Evolutionary conservation across 2,888 invertebrate species (phyloP), one percentile per base, ranked within the genome.

Genomic region (Kryphioiulus occultus): DNA sequence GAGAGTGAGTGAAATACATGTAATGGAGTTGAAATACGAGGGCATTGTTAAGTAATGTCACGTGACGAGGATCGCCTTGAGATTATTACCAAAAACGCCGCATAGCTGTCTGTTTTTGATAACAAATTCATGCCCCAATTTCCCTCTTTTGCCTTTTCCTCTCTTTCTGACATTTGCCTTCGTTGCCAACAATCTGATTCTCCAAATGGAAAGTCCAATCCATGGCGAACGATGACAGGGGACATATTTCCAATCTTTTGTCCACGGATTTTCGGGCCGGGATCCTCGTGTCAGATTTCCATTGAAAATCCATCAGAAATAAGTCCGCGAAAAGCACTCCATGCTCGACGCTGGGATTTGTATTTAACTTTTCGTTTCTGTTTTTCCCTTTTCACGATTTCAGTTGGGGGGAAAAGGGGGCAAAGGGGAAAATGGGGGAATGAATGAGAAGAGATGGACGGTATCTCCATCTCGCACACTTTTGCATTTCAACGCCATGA

Each of bases 1-100:
- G 59, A 22, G 59, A 22, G 22, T 22, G 59, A 59, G n/a, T 59
- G 59, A 59, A n/a, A 22, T 59, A 39, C 39, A 39, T 9, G 39
- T 39, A 59, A 59, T 59, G 22, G 59, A 19, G 22, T 59, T 59
- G 59, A 59, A 59, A 59, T 59, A 59, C 59, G n/a, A 59, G 59
- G 59, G 59, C 59, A 59, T 59, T 59, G 59, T 59, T 59, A 59
- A 59, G 59, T 59, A 59, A 59, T 59, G 59, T 59, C 59, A 59
- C 59, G 59, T 59, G 59, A 59, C 59, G n/a, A 22, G 59, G 59
- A 59, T 59, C 59, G 59, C 22, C 22, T 59, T 59, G 59, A 59
- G 59, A 59, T 59, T 59, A 22, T 59, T 59, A 22, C 59, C 59
- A n/a, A 59, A 59, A 59, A 59, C 22, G 59, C 22, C 22, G 5